phyloP scores from a whole-genome alignment of 1,140 invertebrate genomes.

The Monomorium pharaonis region DNA sequence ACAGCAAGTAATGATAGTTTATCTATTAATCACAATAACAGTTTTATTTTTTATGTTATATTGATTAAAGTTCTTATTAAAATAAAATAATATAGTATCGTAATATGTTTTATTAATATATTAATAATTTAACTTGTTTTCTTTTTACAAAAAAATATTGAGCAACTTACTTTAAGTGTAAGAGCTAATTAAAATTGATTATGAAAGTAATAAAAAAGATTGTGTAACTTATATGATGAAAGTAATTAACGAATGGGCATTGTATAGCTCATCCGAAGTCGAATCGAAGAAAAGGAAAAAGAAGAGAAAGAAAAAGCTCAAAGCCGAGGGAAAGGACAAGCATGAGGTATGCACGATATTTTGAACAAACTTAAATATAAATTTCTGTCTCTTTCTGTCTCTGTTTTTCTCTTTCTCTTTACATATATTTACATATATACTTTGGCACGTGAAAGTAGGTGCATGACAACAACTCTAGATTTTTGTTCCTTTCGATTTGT shows the following conservation, averaged over 20 bases:
- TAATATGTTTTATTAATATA: not conserved
- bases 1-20: slow-evolving; percentile 77
- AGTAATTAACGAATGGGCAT: slow-evolving; percentile 24
- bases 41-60: not conserved
- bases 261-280: slow-evolving; percentile 76
- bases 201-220: not conserved
- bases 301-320: slow-evolving; percentile 80
- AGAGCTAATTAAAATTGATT: not conserved
- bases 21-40: not conserved
- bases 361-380: slow-evolving; percentile 49
- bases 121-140: not conserved
- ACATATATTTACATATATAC: slow-evolving; percentile 69
- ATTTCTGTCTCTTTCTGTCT: slow-evolving; percentile 55
- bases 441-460: slow-evolving; percentile 78
- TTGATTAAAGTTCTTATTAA: not conserved
- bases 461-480: slow-evolving; percentile 76
- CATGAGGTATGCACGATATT: slow-evolving; percentile 79
- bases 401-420: slow-evolving; percentile 53
- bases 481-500: slow-evolving; percentile 71
- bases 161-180: not conserved
- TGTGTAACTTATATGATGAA: not conserved
- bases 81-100: not conserved
- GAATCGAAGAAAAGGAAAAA: slow-evolving; percentile 81
- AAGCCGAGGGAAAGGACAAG: slow-evolving; percentile 77
- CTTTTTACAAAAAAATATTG: not conserved